Evolutionary conservation across 2,888 invertebrate species (phyloP).

Genomic region (Erpobdella octoculata): DNA sequence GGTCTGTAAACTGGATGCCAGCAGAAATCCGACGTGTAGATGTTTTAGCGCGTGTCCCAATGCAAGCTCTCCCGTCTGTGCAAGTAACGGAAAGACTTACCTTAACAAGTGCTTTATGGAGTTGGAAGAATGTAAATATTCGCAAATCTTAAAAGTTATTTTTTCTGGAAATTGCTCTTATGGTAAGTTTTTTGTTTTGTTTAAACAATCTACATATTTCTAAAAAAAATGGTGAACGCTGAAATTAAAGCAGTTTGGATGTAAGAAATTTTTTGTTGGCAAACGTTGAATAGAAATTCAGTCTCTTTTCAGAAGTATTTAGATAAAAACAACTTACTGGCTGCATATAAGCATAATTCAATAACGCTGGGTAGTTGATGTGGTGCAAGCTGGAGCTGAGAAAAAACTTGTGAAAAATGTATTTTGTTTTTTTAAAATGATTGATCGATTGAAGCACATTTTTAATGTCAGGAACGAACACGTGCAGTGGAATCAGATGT

Average conservation of each 20-base stretch:
- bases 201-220: too few relatives aligned
- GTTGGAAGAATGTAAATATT: slow-evolving; percentile 73
- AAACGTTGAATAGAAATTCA: too few relatives aligned
- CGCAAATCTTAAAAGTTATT: slow-evolving; percentile 65
- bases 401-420: too few relatives aligned
- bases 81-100: slow-evolving; percentile 83
- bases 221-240: too few relatives aligned
- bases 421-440: too few relatives aligned
- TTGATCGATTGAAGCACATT: neutral
- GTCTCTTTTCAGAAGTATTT: too few relatives aligned
- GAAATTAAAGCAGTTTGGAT: too few relatives aligned
- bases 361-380: too few relatives aligned
- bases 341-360: too few relatives aligned
- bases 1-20: slow-evolving; percentile 72
- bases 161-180: slow-evolving; percentile 75
- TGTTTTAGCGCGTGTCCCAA: slow-evolving; percentile 59
- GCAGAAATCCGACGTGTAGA: slow-evolving; percentile 68
- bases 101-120: slow-evolving; percentile 84
- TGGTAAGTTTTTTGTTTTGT: slow-evolving; percentile 46
- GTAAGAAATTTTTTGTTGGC: too few relatives aligned
- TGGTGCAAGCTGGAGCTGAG: too few relatives aligned
- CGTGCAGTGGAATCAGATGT: slow-evolving; percentile 61
- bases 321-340: too few relatives aligned
- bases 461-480: neutral
- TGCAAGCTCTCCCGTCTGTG: slow-evolving; percentile 70